Percentiles rank a stretch among this genome's conserved stretches.
These are phyloP conservation scores for Artemisiospiza belli DNA, from an alignment of 2,113 vertebrate species.

Conservation along the genomic window DNA sequence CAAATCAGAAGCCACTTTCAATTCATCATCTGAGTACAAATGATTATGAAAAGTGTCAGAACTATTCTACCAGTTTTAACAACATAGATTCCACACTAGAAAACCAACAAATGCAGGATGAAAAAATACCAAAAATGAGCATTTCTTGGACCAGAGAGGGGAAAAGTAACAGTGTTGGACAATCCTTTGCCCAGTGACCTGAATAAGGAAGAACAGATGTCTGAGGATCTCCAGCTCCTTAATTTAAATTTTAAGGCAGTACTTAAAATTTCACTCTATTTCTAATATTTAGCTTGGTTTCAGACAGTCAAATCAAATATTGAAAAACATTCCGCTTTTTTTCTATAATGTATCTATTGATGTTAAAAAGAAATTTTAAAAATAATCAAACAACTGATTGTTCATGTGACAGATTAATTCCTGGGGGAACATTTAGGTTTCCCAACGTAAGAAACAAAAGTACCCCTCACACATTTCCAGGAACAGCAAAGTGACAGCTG, in stretches of 20 bases:
- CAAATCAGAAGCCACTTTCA: not conserved
- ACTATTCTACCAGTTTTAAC: not conserved
- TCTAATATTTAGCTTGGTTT: not conserved
- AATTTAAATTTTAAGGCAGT: not conserved
- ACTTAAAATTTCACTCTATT: not conserved
- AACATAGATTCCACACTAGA: not conserved
- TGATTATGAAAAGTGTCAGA: not conserved
- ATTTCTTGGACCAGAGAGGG: not conserved
- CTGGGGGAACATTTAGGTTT: not conserved
- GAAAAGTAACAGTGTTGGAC: not conserved
- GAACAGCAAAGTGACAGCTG: not conserved
- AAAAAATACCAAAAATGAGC: not conserved
- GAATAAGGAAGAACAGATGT: not conserved
- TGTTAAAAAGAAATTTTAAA: not conserved
- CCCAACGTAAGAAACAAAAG: not conserved
- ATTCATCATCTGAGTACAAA: not conserved
- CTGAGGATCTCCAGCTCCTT: not conserved
- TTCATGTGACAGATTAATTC: not conserved
- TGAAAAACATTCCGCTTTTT: not conserved
- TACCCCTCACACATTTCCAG: not conserved
- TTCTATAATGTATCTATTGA: not conserved
- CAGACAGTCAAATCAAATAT: not conserved
- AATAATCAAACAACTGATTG: not conserved
- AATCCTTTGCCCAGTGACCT: not conserved
- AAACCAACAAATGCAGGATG: not conserved